Base-by-base conservation (phyloP, 2,888 invertebrate species). In the Maniola hyperantus region DNA sequence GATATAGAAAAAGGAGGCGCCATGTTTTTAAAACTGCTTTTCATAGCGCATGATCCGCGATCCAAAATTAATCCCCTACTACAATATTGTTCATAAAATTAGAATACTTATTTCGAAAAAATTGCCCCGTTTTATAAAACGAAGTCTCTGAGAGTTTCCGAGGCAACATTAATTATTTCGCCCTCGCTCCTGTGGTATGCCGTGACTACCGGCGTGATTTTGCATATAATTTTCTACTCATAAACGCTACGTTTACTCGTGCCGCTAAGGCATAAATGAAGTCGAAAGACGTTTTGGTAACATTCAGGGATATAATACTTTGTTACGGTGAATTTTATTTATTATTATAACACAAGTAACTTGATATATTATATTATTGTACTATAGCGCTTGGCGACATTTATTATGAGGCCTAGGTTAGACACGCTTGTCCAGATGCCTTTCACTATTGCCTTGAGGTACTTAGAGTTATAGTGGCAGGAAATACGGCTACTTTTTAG, bases 201-300 rank as follows among this genome's bases (percentile, higher is more conserved):
- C 80, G 75, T 84, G 85, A 83, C 85, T 85, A 81, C 78, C 81
- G 79, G 76, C 91, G 91, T 91, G 91, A 86, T 88, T 87, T 83
- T 84, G 91, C 91, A 91, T 91, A 89, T 89, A 89, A 91, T 90
- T 90, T 89, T 84, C 84, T 82, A 83, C 89, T 91, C 83, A 84
- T 84, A 82, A 83, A 84, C 83, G 82, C 81, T 77, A 79, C 77
- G 77, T 76, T 76, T 74, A 72, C 74, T 76, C n/a, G 67, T 73
- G 68, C 74, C 73, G 72, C 71, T 72, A 73, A 70, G 72, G 62
- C 65, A 67, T 70, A 69, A 71, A 74, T 71, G 71, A 69, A 74
- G 69, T 69, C 62, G 64, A 65, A 54, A 60, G 11, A 62, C 46
- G 34, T 53, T 63, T 54, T 44, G 53, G 62, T 63, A n/a, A 63